These are phyloP conservation scores for Sceloporus tristichus DNA, from an alignment of 2,113 vertebrate species.

Conservation along the genomic window DNA sequence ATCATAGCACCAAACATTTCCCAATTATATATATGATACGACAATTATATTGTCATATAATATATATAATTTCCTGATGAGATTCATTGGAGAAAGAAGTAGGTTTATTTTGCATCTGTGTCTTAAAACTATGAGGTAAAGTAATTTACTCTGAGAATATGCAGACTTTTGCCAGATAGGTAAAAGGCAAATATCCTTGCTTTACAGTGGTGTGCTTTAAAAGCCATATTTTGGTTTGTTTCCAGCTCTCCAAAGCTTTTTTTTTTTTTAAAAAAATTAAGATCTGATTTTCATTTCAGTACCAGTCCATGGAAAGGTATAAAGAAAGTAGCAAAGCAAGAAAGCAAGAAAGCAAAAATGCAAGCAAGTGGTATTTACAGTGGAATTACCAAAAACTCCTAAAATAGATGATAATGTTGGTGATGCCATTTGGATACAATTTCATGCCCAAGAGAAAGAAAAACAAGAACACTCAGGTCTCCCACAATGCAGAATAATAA, in stretches of 20 bases:
- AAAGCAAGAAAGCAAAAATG: neutral
- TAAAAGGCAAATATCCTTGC: slow-evolving; percentile 39
- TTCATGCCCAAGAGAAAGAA: slow-evolving; percentile 1
- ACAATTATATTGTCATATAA: neutral
- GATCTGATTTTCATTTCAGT: slow-evolving; percentile 30
- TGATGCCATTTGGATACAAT: neutral
- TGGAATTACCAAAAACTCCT: slow-evolving; percentile 32
- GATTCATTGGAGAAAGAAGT: neutral
- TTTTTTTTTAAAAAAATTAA: slow-evolving; percentile 14
- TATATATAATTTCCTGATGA: neutral
- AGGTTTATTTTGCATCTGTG: slow-evolving; percentile 6
- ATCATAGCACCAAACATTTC: neutral
- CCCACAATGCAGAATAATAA: slow-evolving; percentile 19
- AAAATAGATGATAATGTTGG: neutral
- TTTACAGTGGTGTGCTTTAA: neutral
- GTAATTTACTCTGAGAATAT: slow-evolving; percentile 11
- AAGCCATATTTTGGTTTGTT: slow-evolving; percentile 29
- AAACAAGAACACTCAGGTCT: slow-evolving; percentile 16
- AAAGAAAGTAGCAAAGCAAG: neutral
- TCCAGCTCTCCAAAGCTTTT: slow-evolving; percentile 48
- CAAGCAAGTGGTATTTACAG: slow-evolving; percentile 21
- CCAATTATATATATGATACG: neutral
- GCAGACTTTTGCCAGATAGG: slow-evolving; percentile 2
- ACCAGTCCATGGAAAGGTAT: slow-evolving; percentile 31
- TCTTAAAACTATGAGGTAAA: slow-evolving; percentile 12